These are phyloP conservation scores for Nemopilema nomurai DNA, from an alignment of 30 jellyfish, hydroid and myxozoan species.

Conservation along the genomic window DNA sequence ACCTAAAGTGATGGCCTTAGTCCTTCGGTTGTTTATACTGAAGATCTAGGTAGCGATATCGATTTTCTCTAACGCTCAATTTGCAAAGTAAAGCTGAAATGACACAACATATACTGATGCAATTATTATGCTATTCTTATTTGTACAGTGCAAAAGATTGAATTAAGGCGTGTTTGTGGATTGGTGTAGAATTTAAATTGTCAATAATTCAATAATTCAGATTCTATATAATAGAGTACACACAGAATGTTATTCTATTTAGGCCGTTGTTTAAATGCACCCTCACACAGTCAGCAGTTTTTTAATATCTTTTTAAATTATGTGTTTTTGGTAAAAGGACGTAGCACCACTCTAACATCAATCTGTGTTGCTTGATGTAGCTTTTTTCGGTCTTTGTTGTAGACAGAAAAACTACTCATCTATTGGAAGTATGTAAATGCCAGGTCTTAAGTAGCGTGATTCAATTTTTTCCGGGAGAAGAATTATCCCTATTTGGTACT, in stretches of 20 bases:
- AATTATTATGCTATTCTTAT: not conserved
- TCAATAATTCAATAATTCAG: not conserved
- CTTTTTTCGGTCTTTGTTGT: not conserved
- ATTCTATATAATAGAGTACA: not conserved
- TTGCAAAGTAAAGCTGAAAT: not conserved
- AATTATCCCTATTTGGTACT: too few relatives aligned
- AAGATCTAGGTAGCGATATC: not conserved
- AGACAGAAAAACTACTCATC: not conserved
- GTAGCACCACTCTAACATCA: not conserved
- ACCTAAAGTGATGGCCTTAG: constrained; percentile 14
- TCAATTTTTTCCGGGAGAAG: too few relatives aligned
- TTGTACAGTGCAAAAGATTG: not conserved
- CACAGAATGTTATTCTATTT: not conserved
- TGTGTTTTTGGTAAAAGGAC: not conserved
- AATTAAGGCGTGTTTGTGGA: not conserved
- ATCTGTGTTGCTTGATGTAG: not conserved
- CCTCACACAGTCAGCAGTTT: not conserved
- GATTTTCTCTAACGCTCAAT: not conserved
- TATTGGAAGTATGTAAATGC: too few relatives aligned
- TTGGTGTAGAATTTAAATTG: not conserved
- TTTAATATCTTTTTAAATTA: too few relatives aligned
- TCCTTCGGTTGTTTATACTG: not conserved
- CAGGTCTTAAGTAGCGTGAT: too few relatives aligned
- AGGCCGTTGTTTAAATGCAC: not conserved
- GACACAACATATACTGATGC: not conserved